Conservation (phyloP, 2,797 vertebrate genomes). For the Hylomyscus alleni region DNA sequence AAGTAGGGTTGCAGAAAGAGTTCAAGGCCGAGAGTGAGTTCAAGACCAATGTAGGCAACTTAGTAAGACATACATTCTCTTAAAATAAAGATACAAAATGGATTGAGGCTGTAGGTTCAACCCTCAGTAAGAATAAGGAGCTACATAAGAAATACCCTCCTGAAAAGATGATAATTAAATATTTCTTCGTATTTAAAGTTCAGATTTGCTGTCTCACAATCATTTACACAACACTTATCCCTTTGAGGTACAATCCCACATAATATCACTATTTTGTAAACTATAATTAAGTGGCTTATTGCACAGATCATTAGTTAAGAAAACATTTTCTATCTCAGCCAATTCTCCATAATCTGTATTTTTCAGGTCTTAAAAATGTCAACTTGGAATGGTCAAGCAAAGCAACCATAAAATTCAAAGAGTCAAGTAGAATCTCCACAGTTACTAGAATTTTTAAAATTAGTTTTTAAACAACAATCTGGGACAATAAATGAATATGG, state of each 20-base stretch:
- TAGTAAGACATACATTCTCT: background rate
- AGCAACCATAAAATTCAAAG: slow-evolving; percentile 74
- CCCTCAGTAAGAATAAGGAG: background rate
- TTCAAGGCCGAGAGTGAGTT: background rate
- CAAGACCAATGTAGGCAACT: background rate
- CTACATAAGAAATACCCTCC: background rate
- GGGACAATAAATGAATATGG: slow-evolving; percentile 66
- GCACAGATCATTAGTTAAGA: slow-evolving; percentile 80
- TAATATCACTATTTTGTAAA: slow-evolving; percentile 80
- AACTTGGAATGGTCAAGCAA: slow-evolving; percentile 72
- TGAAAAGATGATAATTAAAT: background rate
- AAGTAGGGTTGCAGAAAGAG: background rate
- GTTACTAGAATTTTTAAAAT: slow-evolving; percentile 67
- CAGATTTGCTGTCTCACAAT: slow-evolving; percentile 69
- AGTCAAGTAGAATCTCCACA: slow-evolving; percentile 64
- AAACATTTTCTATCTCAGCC: slow-evolving; percentile 80
- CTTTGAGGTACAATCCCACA: slow-evolving; percentile 77
- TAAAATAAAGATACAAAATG: background rate
- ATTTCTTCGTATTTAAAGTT: slow-evolving; percentile 60
- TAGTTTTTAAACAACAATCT: slow-evolving; percentile 55
- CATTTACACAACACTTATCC: slow-evolving; percentile 3
- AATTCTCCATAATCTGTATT: slow-evolving; percentile 76
- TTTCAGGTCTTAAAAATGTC: slow-evolving; percentile 82
- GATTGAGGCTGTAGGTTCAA: background rate
- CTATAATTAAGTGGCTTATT: slow-evolving; percentile 80